These are phyloP conservation scores for Tipula vernalis DNA, from an alignment of 2,888 invertebrate genomes.

Conservation along the genomic window DNA sequence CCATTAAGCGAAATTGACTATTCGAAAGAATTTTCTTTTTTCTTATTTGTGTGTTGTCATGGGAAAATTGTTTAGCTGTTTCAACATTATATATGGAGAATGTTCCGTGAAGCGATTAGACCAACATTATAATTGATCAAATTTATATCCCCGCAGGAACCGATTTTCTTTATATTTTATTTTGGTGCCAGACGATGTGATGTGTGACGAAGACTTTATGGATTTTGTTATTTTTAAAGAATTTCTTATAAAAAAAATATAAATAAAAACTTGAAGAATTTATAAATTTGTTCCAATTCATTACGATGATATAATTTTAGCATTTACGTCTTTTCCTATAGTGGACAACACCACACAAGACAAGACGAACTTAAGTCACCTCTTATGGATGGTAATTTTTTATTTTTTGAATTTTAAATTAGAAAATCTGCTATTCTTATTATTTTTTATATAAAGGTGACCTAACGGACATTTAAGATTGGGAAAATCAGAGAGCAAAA, in stretches of 20 bases:
- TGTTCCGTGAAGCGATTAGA: not conserved
- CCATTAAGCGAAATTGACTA: not conserved
- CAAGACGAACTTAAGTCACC: not conserved
- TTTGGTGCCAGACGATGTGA: not conserved
- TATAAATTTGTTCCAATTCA: conserved; percentile 4
- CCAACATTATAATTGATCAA: not conserved
- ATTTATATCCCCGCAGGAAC: not conserved
- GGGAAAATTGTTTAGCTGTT: not conserved
- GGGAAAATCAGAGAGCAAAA: not conserved
- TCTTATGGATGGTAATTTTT: not conserved
- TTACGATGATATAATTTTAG: not conserved
- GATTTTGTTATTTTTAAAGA: not conserved
- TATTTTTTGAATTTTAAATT: not conserved
- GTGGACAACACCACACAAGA: not conserved
- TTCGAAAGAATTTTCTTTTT: not conserved
- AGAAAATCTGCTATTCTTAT: not conserved
- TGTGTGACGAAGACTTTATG: not conserved
- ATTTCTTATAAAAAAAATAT: not conserved
- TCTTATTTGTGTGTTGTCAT: not conserved
- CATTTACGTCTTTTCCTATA: not conserved
- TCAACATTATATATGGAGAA: not conserved
- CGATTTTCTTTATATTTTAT: not conserved
- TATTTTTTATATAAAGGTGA: not conserved
- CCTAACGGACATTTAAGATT: not conserved
- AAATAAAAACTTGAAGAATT: not conserved